phyloP scores from a whole-genome alignment of 2,888 invertebrate genomes.

The Drosophila borealis region DNA sequence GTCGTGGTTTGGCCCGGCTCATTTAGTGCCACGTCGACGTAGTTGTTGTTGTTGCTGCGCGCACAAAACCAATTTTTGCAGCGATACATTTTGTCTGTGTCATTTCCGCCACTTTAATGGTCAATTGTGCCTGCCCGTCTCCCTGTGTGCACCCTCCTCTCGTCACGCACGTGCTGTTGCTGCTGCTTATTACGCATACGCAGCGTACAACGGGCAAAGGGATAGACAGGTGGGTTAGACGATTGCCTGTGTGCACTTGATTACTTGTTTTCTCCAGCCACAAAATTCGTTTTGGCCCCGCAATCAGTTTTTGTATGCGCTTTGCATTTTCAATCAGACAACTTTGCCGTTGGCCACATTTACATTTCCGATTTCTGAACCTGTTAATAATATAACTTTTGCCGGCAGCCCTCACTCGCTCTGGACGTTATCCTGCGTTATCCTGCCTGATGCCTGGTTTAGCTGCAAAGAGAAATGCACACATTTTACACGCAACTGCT shows the following conservation, averaged over 20 bases:
- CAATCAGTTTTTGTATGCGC: conserved; percentile 43
- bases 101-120: conserved; percentile 75
- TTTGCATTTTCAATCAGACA: conserved; percentile 75
- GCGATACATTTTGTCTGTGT: conserved; percentile 82
- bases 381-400: conserved; percentile 25
- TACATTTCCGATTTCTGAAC: conserved; percentile 26
- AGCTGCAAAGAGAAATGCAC: conserved; percentile 56
- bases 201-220: conserved; percentile 23
- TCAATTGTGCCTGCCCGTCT: conserved; percentile 16
- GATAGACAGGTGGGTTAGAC: neutral
- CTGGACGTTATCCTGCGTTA: neutral
- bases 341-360: conserved; percentile 52
- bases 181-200: conserved; percentile 58
- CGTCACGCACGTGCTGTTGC: conserved; percentile 15
- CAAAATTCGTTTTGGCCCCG: conserved; percentile 40
- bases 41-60: conserved; percentile 84
- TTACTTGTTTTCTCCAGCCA: conserved; percentile 52
- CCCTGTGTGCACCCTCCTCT: neutral
- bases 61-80: conserved; percentile 85
- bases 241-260: conserved; percentile 45
- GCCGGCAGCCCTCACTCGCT: neutral
- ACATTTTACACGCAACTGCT: conserved; percentile 26
- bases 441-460: conserved; percentile 6
- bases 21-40: conserved; percentile 76
- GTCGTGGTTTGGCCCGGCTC: conserved; percentile 51